phyloP scores from a whole-genome alignment of 2,797 vertebrate species.

The Chiloscyllium punctatum region DNA sequence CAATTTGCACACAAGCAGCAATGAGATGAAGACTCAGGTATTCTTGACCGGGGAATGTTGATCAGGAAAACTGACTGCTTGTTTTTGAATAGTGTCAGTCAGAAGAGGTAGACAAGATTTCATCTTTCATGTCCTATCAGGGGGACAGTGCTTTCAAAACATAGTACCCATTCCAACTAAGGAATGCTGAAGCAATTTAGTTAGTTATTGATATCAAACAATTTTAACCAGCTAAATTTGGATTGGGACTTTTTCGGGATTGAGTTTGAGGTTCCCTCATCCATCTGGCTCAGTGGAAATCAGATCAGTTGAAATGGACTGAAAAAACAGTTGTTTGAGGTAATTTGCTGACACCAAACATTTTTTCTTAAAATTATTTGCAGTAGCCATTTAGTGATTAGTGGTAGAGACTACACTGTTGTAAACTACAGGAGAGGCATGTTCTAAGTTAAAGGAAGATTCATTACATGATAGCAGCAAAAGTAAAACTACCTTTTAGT shows the following conservation, averaged over 20 bases:
- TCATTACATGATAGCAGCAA: no score
- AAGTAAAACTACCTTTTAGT: no score
- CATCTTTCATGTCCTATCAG: neutral
- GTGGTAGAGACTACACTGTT: no score
- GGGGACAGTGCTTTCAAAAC: neutral
- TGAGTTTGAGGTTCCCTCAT: neutral
- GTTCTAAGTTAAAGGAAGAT: no score
- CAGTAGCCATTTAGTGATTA: no score
- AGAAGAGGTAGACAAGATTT: neutral
- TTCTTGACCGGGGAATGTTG: neutral
- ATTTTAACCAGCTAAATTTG: neutral
- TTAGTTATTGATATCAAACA: no score
- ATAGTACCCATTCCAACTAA: neutral
- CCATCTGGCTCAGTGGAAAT: neutral
- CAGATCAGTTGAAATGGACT: neutral
- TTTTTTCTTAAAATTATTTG: no score
- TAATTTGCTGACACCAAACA: no score
- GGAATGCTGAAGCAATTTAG: no score
- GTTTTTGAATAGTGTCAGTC: neutral
- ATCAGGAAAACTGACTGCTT: neutral
- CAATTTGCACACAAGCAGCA: no score
- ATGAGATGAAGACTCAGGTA: neutral
- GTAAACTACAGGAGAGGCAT: no score
- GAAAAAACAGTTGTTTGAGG: no score
- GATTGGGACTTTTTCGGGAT: neutral